Evolutionary conservation across 2,113 vertebrate genomes (phyloP).

Genomic region (Salvelinus namaycush): DNA sequence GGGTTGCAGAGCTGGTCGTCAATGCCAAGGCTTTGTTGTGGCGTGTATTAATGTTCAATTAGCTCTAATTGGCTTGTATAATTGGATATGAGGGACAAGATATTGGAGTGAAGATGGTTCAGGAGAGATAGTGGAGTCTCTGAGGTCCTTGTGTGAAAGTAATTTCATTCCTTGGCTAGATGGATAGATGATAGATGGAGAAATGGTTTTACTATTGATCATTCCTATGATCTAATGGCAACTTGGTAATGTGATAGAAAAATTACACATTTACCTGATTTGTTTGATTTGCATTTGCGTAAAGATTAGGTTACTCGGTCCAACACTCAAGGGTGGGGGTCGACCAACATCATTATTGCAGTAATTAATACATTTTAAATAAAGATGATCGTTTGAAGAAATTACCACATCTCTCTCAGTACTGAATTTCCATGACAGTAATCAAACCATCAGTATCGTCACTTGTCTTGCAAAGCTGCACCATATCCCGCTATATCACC

Average conservation of each 20-base stretch:
- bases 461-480: too few relatives aligned
- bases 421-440: neutral
- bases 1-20: neutral
- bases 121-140: constrained; percentile 1
- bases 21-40: neutral
- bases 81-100: neutral
- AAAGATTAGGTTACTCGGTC: too few relatives aligned
- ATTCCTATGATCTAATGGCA: too few relatives aligned
- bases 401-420: too few relatives aligned
- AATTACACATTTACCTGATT: too few relatives aligned
- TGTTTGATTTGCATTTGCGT: too few relatives aligned
- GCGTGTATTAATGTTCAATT: neutral
- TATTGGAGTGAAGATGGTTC: neutral
- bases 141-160: neutral
- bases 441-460: constrained; percentile 16
- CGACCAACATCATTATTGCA: too few relatives aligned
- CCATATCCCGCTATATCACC: neutral
- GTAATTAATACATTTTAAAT: too few relatives aligned
- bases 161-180: neutral
- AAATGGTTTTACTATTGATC: neutral
- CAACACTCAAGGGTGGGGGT: too few relatives aligned
- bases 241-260: too few relatives aligned
- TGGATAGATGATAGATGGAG: neutral
- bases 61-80: neutral
- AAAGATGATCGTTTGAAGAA: too few relatives aligned